Conservation (phyloP, 37 sponge, comb jelly and placozoan genomes). For the Geodia barretti region DNA sequence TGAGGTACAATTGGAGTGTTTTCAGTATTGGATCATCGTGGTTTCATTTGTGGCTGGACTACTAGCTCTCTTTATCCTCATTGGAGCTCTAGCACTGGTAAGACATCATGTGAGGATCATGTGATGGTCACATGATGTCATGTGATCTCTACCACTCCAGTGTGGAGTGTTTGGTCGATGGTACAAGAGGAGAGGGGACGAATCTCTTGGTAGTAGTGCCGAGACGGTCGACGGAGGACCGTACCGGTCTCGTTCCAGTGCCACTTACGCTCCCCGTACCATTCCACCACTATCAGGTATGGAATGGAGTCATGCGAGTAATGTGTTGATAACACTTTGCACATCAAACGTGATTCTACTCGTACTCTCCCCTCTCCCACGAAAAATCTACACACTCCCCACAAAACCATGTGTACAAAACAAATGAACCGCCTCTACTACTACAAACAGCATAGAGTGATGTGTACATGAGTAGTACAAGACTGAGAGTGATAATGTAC, state of each 20-base stretch:
- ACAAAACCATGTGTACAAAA: too few species aligned
- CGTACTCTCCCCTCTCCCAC: background rate
- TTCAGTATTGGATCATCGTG: constrained; percentile 39
- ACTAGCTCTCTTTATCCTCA: constrained; percentile 19
- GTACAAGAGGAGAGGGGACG: constrained; percentile 19
- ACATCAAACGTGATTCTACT: background rate
- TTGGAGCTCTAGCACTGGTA: constrained; percentile 15
- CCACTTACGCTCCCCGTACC: constrained; percentile 6
- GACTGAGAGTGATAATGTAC: too few species aligned
- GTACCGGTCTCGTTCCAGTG: too few species aligned
- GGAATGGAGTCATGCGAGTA: background rate
- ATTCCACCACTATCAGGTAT: constrained; percentile 34
- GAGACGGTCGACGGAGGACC: constrained; percentile 6
- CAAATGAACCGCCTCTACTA: too few species aligned
- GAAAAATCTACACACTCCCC: too few species aligned
- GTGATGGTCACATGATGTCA: background rate
- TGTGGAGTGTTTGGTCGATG: constrained; percentile 42
- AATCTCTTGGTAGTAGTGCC: background rate
- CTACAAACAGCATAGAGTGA: too few species aligned
- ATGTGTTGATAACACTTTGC: background rate
- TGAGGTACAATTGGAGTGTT: constrained; percentile 28
- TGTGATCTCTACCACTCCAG: background rate
- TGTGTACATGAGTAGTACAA: background rate
- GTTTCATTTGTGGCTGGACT: constrained; percentile 43
- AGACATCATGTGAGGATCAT: constrained; percentile 6